Base-by-base conservation (phyloP, 2,113 vertebrate species). In the Atherinomorus stipes region DNA sequence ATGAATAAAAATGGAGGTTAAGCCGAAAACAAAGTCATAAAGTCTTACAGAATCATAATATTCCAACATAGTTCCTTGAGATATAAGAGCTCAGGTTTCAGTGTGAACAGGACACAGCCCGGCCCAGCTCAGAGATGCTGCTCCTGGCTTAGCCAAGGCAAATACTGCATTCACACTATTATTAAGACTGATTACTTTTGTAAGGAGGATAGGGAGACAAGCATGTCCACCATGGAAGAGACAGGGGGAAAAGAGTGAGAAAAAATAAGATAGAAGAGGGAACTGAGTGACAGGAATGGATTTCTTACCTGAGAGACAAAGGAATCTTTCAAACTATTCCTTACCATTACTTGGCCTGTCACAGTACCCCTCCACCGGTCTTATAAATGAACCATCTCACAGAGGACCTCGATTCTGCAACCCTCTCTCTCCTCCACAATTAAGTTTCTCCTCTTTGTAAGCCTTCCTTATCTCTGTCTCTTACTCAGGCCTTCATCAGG, bases 371-470 rank as follows among this genome's bases (percentile, higher is more conserved):
- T 66, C 83, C 71, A 56, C 74, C 52, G 49, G 22, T 85, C 74
- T 89, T 90, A 92, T 93, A 91, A 92, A 93, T 93, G 81, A 93
- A 91, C 85, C 84, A 90, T 90, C 80, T 83, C 79, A 87, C 87
- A 84, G 85, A 87, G 75, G 76, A 85, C 76, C 75, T 71, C 78
- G 53, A 74, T 88, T 71, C 86, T 75, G 80, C 80, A 82, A 65
- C 63, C 76, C 70, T 77, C 74, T 80, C 81, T 81, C 59, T 83
- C 69, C 59, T 74, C 70, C 77, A 85, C 86, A 91, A 90, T 89
- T 91, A 88, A 85, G 85, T 87, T 90, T 88, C 75, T 81, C 61
- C 49, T 85, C 77, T 89, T 88, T 83, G 78, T 85, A 70, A 84
- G 80, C 78, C 62, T 76, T 74, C 75, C 81, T 88, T 75, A 77